Evolutionary conservation across 2,113 vertebrate genomes (phyloP).

Genomic region (Eira barbara): DNA sequence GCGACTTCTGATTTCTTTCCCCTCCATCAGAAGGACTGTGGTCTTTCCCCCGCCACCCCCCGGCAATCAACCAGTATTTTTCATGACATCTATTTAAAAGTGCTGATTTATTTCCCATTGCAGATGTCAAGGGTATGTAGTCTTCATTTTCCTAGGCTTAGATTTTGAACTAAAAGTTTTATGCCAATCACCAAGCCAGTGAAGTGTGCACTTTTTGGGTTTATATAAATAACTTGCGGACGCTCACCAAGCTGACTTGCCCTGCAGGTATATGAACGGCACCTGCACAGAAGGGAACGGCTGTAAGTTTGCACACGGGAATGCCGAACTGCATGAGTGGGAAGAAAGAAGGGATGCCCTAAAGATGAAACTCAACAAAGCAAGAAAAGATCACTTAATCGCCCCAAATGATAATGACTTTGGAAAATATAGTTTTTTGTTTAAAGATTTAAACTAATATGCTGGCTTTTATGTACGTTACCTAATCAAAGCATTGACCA

Average conservation of each 20-base stretch:
- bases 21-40: not conserved
- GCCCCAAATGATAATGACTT: constrained; percentile 99
- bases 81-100: not conserved
- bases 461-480: constrained; percentile 79
- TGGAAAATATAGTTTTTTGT: constrained; percentile 99
- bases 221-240: not conserved
- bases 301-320: constrained; percentile 95
- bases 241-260: not conserved
- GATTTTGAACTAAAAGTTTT: not conserved
- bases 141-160: not conserved
- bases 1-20: not conserved
- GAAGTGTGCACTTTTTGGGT: not conserved
- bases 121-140: not conserved
- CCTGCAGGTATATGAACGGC: constrained; percentile 89
- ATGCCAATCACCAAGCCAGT: not conserved
- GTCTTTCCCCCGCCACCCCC: not conserved
- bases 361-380: constrained; percentile 98
- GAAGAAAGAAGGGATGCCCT: constrained; percentile 94
- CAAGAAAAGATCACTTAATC: constrained; percentile 97
- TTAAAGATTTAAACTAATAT: constrained; percentile 98
- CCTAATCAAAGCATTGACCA: constrained; percentile 83
- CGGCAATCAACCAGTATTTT: not conserved
- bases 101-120: not conserved
- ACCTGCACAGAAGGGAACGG: constrained; percentile 90
- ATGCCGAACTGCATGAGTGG: constrained; percentile 95